These are phyloP conservation scores for Cephus cinctus DNA, from an alignment of 1,140 invertebrate species.

Conservation along the genomic window DNA sequence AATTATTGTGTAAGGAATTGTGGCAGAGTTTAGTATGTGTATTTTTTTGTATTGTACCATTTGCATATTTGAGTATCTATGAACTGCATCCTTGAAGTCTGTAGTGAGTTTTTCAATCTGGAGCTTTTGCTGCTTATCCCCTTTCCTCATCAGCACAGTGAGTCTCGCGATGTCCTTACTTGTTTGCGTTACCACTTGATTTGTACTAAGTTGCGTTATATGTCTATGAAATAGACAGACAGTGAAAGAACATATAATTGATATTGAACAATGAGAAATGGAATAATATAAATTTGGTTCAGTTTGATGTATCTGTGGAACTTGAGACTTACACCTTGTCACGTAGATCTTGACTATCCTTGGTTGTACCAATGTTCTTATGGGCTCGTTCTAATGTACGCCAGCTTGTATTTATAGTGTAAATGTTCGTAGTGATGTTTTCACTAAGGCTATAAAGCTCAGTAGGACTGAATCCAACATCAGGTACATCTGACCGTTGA, in stretches of 20 bases:
- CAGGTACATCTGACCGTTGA: constrained; percentile 58
- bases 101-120: constrained; percentile 79
- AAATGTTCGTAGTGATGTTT: constrained; percentile 77
- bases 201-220: constrained; percentile 75
- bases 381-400: constrained; percentile 71
- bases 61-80: constrained; percentile 75
- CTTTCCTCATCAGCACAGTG: constrained; percentile 63
- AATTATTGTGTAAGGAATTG: not conserved
- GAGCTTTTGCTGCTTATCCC: constrained; percentile 76
- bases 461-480: constrained; percentile 69
- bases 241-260: constrained; percentile 4
- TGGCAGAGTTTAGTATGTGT: constrained; percentile 7
- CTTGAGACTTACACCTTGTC: constrained; percentile 67
- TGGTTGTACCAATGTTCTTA: constrained; percentile 73
- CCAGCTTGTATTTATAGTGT: constrained; percentile 70
- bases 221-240: constrained; percentile 62
- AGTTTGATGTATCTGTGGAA: too few relatives aligned
- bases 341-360: constrained; percentile 67
- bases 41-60: constrained; percentile 58
- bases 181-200: constrained; percentile 72
- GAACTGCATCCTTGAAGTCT: constrained; percentile 76
- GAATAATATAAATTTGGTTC: constrained; percentile 10
- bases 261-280: constrained; percentile 11
- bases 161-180: constrained; percentile 72
- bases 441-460: constrained; percentile 74